Evolutionary conservation across 2,113 vertebrate species (phyloP).

Genomic region (Hepsetus odoe): DNA sequence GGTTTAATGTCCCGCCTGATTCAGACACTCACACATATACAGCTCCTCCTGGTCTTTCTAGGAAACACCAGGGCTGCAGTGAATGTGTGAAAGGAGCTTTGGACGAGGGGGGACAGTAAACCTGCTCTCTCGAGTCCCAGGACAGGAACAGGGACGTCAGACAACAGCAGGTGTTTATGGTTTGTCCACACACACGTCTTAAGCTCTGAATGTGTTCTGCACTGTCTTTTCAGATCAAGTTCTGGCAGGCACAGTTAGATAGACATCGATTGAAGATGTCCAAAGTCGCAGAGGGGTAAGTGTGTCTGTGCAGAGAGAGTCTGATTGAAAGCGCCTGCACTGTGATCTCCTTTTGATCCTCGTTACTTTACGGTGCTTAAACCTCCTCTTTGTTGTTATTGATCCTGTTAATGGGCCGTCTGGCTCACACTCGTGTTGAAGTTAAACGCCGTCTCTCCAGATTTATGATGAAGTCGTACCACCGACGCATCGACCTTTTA

Average conservation of each 20-base stretch:
- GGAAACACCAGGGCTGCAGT: too few species aligned
- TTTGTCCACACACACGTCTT: neutral
- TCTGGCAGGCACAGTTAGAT: slow-evolving; percentile 97
- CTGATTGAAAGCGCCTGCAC: slow-evolving; percentile 57
- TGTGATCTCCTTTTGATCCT: slow-evolving; percentile 64
- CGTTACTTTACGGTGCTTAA: slow-evolving; percentile 60
- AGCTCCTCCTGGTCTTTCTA: too few species aligned
- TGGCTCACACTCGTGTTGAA: slow-evolving; percentile 26
- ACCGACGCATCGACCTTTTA: slow-evolving; percentile 16
- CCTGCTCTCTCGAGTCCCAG: too few species aligned
- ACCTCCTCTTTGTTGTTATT: slow-evolving; percentile 44
- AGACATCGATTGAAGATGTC: slow-evolving; percentile 99
- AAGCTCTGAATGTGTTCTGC: slow-evolving; percentile 14
- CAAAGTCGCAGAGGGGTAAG: slow-evolving; percentile 97
- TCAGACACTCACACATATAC: too few species aligned
- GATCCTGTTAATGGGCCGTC: slow-evolving; percentile 47
- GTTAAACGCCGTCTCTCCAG: slow-evolving; percentile 32
- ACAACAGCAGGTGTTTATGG: too few species aligned
- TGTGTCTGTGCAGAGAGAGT: slow-evolving; percentile 11
- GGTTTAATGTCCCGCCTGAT: too few species aligned
- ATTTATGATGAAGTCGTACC: slow-evolving; percentile 31
- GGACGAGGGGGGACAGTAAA: too few species aligned
- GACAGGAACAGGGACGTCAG: too few species aligned
- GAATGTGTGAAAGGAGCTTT: too few species aligned
- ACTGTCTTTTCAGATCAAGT: slow-evolving; percentile 88